Percentiles rank a stretch among this genome's conserved stretches.
Evolutionary conservation across 2,113 vertebrate genomes (phyloP).

Genomic region (Phalacrocorax brasilianus): DNA sequence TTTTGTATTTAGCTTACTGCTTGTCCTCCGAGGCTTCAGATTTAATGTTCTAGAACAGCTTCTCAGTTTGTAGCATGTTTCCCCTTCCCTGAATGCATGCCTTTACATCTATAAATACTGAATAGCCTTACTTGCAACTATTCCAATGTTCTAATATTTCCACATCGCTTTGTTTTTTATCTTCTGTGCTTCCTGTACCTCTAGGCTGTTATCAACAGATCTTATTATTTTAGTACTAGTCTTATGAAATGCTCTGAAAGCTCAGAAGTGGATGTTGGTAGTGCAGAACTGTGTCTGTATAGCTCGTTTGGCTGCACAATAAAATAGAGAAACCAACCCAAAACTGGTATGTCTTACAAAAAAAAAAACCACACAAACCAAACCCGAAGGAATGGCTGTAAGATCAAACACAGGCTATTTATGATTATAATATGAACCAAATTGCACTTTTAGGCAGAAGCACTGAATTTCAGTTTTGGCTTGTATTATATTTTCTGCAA

Average conservation of each 20-base stretch:
- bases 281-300: background rate
- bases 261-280: background rate
- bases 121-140: background rate
- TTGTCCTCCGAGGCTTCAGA: background rate
- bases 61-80: background rate
- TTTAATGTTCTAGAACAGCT: background rate
- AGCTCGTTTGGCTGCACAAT: background rate
- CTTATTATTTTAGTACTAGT: background rate
- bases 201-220: background rate
- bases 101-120: background rate
- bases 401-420: background rate
- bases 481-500: background rate
- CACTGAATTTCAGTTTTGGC: background rate
- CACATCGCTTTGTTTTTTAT: background rate
- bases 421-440: background rate
- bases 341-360: background rate
- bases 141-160: background rate
- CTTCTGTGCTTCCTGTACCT: background rate
- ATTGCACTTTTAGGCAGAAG: background rate
- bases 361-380: background rate
- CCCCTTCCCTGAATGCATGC: background rate
- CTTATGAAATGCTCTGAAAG: background rate
- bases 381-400: background rate
- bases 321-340: background rate
- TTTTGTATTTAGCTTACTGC: background rate